phyloP scores from a whole-genome alignment of 2,797 vertebrate species.

The Carcharodon carcharias region DNA sequence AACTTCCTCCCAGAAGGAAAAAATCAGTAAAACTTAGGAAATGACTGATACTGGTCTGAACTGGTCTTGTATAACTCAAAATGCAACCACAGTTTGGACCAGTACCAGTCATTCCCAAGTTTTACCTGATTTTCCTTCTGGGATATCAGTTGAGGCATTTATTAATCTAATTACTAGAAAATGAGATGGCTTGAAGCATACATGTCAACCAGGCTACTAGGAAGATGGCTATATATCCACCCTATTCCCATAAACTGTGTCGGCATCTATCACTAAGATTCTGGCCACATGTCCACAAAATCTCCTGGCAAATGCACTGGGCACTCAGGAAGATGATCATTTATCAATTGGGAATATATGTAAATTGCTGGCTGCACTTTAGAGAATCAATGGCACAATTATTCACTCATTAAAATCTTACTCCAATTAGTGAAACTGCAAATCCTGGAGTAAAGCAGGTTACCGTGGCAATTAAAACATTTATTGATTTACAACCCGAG shows the following conservation, averaged over 20 bases:
- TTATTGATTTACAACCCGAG: background rate
- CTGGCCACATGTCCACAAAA: background rate
- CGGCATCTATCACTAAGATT: background rate
- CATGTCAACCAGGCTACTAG: background rate
- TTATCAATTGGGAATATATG: background rate
- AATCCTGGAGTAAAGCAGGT: background rate
- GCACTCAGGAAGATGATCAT: background rate
- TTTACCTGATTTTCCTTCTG: too few relatives aligned
- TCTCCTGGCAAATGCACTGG: background rate
- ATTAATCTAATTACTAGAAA: background rate
- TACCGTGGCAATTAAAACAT: background rate
- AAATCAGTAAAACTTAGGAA: too few relatives aligned
- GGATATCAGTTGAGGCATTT: background rate
- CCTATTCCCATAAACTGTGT: background rate
- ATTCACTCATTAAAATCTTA: background rate
- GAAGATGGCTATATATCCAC: background rate
- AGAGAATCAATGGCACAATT: background rate
- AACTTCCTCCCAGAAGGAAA: background rate
- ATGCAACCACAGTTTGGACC: too few relatives aligned
- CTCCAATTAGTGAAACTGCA: background rate
- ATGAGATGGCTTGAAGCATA: background rate
- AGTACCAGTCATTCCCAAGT: too few relatives aligned
- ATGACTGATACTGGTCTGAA: too few relatives aligned
- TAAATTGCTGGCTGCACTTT: background rate
- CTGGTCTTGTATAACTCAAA: too few relatives aligned